Evolutionary conservation across 1,140 invertebrate species (phyloP), one percentile per base, ranked within the genome.

Genomic region (Glomeris maerens): DNA sequence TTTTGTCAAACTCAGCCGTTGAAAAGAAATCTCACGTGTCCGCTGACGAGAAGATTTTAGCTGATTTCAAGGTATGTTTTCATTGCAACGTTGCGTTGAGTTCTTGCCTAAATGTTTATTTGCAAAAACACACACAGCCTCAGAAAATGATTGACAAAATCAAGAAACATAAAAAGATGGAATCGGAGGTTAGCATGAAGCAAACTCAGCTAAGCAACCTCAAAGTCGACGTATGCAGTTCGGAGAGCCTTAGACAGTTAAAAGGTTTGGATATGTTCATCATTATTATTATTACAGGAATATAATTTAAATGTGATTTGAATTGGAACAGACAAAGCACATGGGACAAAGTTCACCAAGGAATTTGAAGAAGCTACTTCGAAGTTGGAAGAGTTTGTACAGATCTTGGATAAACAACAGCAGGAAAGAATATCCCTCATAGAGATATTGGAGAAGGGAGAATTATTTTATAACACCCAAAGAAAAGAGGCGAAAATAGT

Each of bases 401-500:
- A 78, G 52, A 76, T 82, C 20, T 70, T 92, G 23, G 80, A 87
- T 56, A 72, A 79, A 36, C 85, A 91, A 68, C 79, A 91, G n/a
- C 76, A 81, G 47, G 80, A 86, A 45, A 72, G 89, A 52, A 77
- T 76, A 45, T 73, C 78, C 23, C 68, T 94, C 27, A 70, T 92
- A 42, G 78, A 80, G 5, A 61, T 83, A 17, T 61, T 93, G 26
- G 79, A 83, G 47, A 80, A 84, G 45, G 82, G 83, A 20, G 81
- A 87, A 59, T 77, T 81, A 47, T 93, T 86, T 68, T 90, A 93
- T 66, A 83, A 86, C 49, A 84, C 80, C 17, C 88, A 94, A 66
- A 75, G 80, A 46, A 81, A 81, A 25, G 89, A 94, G 74, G 89
- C 90, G 2, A 93, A 89, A 74, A 81, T 91, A 59, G 89, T 94